These are phyloP conservation scores for Macrochelys suwanniensis DNA, from an alignment of 2,797 vertebrate genomes.

Conservation along the genomic window DNA sequence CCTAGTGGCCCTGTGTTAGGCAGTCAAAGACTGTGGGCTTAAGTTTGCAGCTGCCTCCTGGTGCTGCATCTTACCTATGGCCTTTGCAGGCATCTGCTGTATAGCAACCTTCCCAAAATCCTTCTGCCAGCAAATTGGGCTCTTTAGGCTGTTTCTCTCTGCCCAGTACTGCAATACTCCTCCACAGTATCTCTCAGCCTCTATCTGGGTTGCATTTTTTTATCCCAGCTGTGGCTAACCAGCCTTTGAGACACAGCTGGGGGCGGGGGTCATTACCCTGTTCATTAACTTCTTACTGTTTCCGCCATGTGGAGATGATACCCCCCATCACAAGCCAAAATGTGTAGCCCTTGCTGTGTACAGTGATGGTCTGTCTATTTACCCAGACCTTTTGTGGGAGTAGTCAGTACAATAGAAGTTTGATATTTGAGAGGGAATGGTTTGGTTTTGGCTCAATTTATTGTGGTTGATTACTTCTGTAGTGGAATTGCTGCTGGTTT, in stretches of 20 bases:
- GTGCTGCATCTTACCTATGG: neutral
- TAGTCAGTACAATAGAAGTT: neutral
- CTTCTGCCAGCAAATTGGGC: neutral
- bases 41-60: neutral
- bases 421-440: neutral
- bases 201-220: neutral
- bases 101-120: neutral
- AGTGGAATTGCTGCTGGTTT: neutral
- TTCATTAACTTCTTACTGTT: neutral
- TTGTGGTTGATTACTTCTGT: neutral
- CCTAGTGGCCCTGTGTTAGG: neutral
- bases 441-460: neutral
- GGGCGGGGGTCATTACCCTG: neutral
- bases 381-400: neutral
- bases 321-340: neutral
- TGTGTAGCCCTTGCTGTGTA: neutral
- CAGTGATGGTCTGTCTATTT: neutral
- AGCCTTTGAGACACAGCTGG: neutral
- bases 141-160: neutral
- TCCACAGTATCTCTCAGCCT: neutral
- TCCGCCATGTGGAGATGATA: neutral
- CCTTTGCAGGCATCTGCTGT: neutral
- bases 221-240: neutral
- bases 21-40: neutral
- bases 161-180: neutral